phyloP scores from a whole-genome alignment of 2,797 vertebrate species.

The Basileuterus tristriatus region DNA sequence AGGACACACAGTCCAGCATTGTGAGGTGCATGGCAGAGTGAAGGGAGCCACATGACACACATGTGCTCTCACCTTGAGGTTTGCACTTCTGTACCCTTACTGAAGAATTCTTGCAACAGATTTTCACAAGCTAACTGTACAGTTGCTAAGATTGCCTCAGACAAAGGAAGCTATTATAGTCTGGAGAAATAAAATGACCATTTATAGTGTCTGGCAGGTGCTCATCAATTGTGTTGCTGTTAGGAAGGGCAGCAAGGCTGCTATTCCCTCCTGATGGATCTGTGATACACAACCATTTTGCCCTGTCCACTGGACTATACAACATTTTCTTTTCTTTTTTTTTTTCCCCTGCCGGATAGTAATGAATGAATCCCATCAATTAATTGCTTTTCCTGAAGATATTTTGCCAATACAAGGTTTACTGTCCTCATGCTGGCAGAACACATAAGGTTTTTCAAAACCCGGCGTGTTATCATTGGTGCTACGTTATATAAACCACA shows the following conservation, averaged over 20 bases:
- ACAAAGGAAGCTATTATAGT: not conserved
- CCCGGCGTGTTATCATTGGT: fast-evolving
- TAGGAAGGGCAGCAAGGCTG: not conserved
- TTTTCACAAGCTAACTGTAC: not conserved
- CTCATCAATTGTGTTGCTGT: not conserved
- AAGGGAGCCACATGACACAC: not conserved
- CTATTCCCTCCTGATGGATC: not conserved
- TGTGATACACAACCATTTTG: not conserved
- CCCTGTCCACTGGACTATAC: not conserved
- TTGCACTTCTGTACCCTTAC: not conserved
- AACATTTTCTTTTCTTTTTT: not conserved
- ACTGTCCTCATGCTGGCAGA: not conserved
- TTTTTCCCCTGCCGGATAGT: not conserved
- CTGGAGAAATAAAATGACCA: not conserved
- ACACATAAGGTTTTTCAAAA: not conserved
- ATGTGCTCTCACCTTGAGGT: not conserved
- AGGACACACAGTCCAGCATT: not conserved
- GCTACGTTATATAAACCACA: fast-evolving
- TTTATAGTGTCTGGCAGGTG: not conserved
- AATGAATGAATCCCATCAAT: not conserved
- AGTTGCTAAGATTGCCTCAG: not conserved
- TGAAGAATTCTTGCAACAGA: not conserved
- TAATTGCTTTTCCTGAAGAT: not conserved
- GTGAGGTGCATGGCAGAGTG: fast-evolving
- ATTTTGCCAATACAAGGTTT: not conserved